phyloP scores from a whole-genome alignment of 2,113 vertebrate genomes.

The Poecilia latipinna region DNA sequence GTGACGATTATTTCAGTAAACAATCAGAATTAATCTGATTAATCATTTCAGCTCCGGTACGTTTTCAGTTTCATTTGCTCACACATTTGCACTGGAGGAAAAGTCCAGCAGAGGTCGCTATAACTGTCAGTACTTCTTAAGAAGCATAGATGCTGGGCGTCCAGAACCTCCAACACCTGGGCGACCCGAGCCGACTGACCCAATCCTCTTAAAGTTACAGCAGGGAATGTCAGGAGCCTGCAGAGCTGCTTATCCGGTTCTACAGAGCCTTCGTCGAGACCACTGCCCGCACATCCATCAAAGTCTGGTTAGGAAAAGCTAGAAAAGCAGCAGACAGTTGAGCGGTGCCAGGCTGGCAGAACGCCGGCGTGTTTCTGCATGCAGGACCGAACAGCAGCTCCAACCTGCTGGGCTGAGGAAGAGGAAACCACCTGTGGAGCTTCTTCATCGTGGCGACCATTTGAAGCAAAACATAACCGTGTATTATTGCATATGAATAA shows the following conservation, averaged over 20 bases:
- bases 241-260: background rate
- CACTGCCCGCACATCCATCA: constrained; percentile 2
- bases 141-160: background rate
- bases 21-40: too few species aligned
- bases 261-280: background rate
- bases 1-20: too few species aligned
- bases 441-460: background rate
- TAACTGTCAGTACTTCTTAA: background rate
- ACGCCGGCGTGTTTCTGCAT: background rate
- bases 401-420: background rate
- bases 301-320: background rate
- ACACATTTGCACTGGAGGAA: background rate
- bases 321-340: background rate
- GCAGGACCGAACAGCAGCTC: background rate
- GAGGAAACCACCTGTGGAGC: background rate
- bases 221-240: background rate
- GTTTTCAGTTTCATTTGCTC: background rate
- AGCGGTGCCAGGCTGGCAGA: background rate
- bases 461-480: background rate
- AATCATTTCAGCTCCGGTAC: too few species aligned
- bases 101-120: background rate
- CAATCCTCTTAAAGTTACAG: background rate
- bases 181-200: background rate
- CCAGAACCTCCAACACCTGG: background rate
- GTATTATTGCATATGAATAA: background rate